Conservation (phyloP, 2,113 vertebrate species). For the Manacus vitellinus region DNA sequence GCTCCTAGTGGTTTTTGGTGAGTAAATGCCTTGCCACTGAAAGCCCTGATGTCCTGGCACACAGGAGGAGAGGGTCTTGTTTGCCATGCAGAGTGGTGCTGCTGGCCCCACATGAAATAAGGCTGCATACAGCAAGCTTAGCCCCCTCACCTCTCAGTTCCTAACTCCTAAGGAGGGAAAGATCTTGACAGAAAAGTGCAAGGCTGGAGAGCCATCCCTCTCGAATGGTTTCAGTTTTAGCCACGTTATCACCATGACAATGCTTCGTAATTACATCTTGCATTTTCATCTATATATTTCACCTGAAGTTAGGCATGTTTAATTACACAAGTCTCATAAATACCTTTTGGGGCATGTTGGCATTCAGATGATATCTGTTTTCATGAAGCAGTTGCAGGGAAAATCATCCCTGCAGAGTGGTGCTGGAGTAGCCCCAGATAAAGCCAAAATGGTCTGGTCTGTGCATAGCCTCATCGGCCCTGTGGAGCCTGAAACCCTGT, state of each 20-base stretch:
- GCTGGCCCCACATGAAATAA: not conserved
- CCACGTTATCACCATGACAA: not conserved
- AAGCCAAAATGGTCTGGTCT: not conserved
- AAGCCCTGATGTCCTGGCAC: not conserved
- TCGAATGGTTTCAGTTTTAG: not conserved
- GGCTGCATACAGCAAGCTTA: not conserved
- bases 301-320: not conserved
- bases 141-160: not conserved
- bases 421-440: not conserved
- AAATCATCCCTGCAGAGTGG: not conserved
- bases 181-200: not conserved
- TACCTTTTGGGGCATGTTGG: not conserved
- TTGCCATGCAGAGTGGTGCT: accelerated
- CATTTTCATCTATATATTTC: slow-evolving; percentile 5
- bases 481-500: not conserved
- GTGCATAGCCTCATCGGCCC: not conserved
- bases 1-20: not conserved
- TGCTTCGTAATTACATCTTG: not conserved
- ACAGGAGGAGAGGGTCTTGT: not conserved
- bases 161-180: not conserved
- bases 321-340: slow-evolving; percentile 4
- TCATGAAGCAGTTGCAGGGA: not conserved
- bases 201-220: not conserved
- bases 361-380: not conserved
- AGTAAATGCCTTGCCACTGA: not conserved